Base-by-base conservation (phyloP, 2,113 vertebrate genomes). In the Myodes glareolus region DNA sequence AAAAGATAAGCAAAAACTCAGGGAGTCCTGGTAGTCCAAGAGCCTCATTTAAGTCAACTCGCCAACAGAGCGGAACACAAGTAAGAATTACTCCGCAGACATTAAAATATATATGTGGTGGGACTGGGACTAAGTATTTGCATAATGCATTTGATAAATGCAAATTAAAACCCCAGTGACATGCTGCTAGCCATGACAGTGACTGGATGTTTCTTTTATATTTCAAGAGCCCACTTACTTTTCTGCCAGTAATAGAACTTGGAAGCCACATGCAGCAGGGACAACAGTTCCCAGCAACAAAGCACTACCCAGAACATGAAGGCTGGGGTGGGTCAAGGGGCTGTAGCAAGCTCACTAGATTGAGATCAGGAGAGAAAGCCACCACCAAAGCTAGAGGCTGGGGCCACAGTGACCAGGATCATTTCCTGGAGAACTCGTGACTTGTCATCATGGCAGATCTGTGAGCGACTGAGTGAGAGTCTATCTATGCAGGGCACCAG, bases 291-390 rank as follows among this genome's bases (percentile, higher is more conserved):
- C 58, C 58, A 42, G 31, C 55, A 85, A 42, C 58, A 85, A 65
- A 65, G 42, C 13, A 65, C 39, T 21, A 65, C 19, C 33, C 4
- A 86, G 61, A 58, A 33, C 14, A 31, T 5, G 75, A 77, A 13
- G 75, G 11, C 42, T 27, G 19, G 10, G 42, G 58, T 29, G n/a
- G 12, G n/a, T n/a, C n/a, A 9, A 58, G 36, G 21, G 36, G 80
- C 17, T 13, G 5, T n/a, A 16, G 36, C 36, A 58, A 58, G 27
- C 36, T 81, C 2, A 6, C 13, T 25, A 63, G 25, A 39, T 1
- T 84, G 81, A 84, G n/a, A 84, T 84, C n/a, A 84, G 81, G n/a
- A 45, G n/a, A 84, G 81, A 85, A 85, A 85, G 58, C 4, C 58
- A 19, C 12, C 55, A 39, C 33, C 11, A 13, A 84, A 84, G 58